These are phyloP conservation scores for Gerris lacustris DNA, from an alignment of 2,888 invertebrate species.

Conservation along the genomic window DNA sequence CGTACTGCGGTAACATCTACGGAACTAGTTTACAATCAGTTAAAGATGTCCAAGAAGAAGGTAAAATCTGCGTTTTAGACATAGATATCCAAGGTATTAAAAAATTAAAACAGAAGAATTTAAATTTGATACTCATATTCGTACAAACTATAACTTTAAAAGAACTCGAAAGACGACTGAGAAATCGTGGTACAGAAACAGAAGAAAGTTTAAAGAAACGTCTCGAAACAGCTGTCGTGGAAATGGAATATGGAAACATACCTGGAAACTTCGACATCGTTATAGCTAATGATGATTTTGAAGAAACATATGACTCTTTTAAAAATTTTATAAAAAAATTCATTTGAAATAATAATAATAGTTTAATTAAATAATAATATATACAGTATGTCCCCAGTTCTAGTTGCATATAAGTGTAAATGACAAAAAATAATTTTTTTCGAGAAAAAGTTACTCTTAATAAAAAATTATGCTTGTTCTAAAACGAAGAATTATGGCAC, in stretches of 20 bases:
- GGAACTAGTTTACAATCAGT: slow-evolving; percentile 89
- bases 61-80: slow-evolving; percentile 84
- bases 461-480: too few species aligned
- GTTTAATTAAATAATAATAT: too few species aligned
- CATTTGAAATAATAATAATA: too few species aligned
- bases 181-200: slow-evolving; percentile 76
- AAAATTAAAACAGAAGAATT: slow-evolving; percentile 65
- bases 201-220: slow-evolving; percentile 71
- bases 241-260: slow-evolving; percentile 47
- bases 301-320: slow-evolving; percentile 63
- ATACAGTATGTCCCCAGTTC: too few species aligned
- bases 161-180: slow-evolving; percentile 59
- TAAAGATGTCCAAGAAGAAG: slow-evolving; percentile 59
- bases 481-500: too few species aligned
- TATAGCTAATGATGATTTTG: slow-evolving; percentile 69
- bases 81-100: slow-evolving; percentile 84
- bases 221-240: slow-evolving; percentile 60
- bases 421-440: too few species aligned
- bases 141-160: slow-evolving; percentile 81
- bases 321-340: slow-evolving; percentile 55
- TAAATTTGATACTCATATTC: slow-evolving; percentile 56
- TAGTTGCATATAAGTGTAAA: too few species aligned
- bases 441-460: too few species aligned
- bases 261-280: slow-evolving; percentile 72
- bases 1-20: slow-evolving; percentile 87